Base-by-base conservation (phyloP, 1,140 invertebrate species). In the Andrena cerasifolii region DNA sequence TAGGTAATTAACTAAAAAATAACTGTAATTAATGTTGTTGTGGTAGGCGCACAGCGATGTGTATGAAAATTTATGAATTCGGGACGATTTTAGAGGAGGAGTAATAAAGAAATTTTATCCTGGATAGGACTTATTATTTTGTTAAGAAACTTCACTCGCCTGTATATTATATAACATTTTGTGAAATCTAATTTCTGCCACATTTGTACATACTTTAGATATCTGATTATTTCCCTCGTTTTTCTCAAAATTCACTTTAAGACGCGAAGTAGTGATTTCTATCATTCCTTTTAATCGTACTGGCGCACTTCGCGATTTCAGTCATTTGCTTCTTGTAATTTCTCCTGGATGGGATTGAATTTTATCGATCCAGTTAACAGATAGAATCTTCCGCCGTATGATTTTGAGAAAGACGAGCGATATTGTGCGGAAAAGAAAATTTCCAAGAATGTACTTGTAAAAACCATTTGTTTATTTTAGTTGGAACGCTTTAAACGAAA, bases 11-110 rank as follows among this genome's bases (percentile, higher is more conserved):
- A 92, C 89, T 90, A 76, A 76, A 67, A 90, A 91, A 90, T 92
- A 90, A 92, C 90, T 92, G 90, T 92, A 92, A 92, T 92, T 92
- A 91, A 91, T 92, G 91, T 92, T 92, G 91, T 92, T 92, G 90
- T 92, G 91, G 91, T 92, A 92, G 91, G 88, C 87, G 89, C 91
- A 91, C 91, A 92, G 91, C 90, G 90, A 91, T 91, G 90, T 92
- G 90, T 92, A 91, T 89, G 87, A 89, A 88, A 91, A 91, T 87
- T 86, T 89, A 92, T 89, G 89, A 92, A 91, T 89, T 90, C 89
- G 84, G 90, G 88, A 90, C 86, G 87, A 91, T 91, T 91, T 92
- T 91, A 91, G 88, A 84, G 85, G 84, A 89, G 86, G 86, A 92
- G 85, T 91, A 92, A 92, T 91, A 91, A 91, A 92, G 88, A 92